phyloP scores from a whole-genome alignment of 2,113 vertebrate genomes.

The Indri indri region DNA sequence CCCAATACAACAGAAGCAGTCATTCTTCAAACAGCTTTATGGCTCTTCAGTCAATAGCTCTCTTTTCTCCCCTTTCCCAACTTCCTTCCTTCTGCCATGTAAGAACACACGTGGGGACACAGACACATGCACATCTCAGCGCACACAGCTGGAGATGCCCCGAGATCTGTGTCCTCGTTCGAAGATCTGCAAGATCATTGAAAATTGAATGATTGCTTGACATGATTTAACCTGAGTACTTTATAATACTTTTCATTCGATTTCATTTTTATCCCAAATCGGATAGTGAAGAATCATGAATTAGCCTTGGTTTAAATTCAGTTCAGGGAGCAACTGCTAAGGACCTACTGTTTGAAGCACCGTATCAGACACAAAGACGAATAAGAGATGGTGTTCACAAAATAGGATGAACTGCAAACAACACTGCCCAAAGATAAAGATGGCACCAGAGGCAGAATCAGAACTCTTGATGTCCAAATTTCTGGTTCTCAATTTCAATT shows the following conservation, averaged over 20 bases:
- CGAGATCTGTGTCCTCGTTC: not conserved
- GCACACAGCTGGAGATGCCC: not conserved
- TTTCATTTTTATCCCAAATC: not conserved
- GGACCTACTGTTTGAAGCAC: not conserved
- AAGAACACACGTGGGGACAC: not conserved
- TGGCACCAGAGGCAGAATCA: too few relatives aligned
- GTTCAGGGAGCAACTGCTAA: not conserved
- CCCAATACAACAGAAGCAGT: constrained; percentile 58
- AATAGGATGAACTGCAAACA: not conserved
- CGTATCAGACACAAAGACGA: not conserved
- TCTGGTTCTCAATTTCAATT: not conserved
- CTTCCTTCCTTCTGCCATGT: constrained; percentile 64
- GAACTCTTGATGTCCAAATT: not conserved
- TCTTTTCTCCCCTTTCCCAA: constrained; percentile 62
- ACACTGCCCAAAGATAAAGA: not conserved
- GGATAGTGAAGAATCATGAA: not conserved
- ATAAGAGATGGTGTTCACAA: not conserved
- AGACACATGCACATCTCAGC: not conserved
- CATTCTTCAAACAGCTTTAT: constrained; percentile 71
- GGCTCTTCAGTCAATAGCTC: constrained; percentile 61
- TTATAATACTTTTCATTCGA: not conserved
- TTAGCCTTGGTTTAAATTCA: not conserved
- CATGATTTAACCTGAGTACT: not conserved
- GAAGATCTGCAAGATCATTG: not conserved
- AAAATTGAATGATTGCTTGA: not conserved